These are phyloP conservation scores for Eumeta japonica DNA, from an alignment of 1,140 invertebrate species.

Conservation along the genomic window DNA sequence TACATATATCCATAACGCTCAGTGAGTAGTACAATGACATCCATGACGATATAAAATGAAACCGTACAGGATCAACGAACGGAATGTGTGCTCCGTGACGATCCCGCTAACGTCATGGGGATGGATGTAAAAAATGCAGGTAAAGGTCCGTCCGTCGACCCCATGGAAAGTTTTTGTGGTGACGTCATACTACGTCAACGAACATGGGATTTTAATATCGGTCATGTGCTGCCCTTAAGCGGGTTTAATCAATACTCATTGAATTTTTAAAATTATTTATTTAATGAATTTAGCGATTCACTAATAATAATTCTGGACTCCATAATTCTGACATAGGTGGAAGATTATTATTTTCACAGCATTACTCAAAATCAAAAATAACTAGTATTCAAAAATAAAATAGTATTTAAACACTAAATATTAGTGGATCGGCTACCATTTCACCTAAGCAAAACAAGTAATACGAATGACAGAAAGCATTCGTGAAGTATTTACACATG, in stretches of 20 bases:
- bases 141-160: conserved; percentile 49
- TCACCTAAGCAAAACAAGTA: not conserved
- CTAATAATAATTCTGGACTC: not conserved
- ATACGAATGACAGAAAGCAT: conserved; percentile 7
- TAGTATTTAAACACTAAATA: not conserved
- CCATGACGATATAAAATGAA: not conserved
- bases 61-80: not conserved
- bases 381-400: conserved; percentile 3
- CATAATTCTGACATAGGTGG: not conserved
- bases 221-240: too few relatives aligned
- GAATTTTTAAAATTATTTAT: not conserved
- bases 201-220: not conserved
- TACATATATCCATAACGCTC: not conserved
- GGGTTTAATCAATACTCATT: not conserved
- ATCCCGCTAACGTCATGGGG: conserved; percentile 30
- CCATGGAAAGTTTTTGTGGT: conserved; percentile 28
- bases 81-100: not conserved
- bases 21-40: not conserved
- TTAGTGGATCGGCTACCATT: too few relatives aligned
- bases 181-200: conserved; percentile 30
- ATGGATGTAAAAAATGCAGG: conserved; percentile 53
- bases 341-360: not conserved
- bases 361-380: not conserved
- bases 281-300: not conserved
- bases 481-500: conserved; percentile 18